Percentiles rank a stretch among this genome's conserved stretches.
Conservation (phyloP, 2,888 invertebrate genomes). For the Tiliacea citrago region DNA sequence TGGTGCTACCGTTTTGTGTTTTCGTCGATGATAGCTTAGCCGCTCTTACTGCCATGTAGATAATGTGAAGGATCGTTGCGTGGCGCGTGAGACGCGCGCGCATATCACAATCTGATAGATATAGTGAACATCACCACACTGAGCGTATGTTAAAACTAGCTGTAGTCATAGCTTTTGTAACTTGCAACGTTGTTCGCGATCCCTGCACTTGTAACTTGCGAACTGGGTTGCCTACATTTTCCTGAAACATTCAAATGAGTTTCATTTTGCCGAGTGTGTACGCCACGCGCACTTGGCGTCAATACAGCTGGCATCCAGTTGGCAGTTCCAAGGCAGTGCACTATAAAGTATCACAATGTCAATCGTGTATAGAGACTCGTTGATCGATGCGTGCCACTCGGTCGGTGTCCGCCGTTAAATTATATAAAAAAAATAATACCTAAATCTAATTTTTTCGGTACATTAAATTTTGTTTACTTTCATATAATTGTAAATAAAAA, state of each 20-base stretch:
- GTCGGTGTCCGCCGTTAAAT: slow-evolving; percentile 68
- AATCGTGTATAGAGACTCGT: slow-evolving; percentile 62
- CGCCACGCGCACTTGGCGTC: slow-evolving; percentile 53
- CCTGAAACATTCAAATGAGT: not conserved
- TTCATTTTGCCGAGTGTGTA: slow-evolving; percentile 30
- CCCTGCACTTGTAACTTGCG: slow-evolving; percentile 45
- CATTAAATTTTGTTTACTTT: slow-evolving; percentile 90
- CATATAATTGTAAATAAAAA: slow-evolving; percentile 90
- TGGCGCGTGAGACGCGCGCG: slow-evolving; percentile 73
- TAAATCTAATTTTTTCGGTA: slow-evolving; percentile 87
- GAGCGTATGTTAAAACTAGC: slow-evolving; percentile 72
- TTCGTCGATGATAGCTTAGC: slow-evolving; percentile 86
- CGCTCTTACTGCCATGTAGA: slow-evolving; percentile 84
- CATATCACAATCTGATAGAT: slow-evolving; percentile 76
- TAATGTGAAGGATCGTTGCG: slow-evolving; percentile 67
- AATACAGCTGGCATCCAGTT: slow-evolving; percentile 11
- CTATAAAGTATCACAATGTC: slow-evolving; percentile 64
- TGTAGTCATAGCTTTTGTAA: slow-evolving; percentile 87
- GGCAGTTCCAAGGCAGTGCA: slow-evolving; percentile 45
- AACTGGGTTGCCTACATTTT: slow-evolving; percentile 16
- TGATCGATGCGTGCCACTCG: slow-evolving; percentile 67
- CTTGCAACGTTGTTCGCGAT: slow-evolving; percentile 70
- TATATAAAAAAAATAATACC: slow-evolving; percentile 75
- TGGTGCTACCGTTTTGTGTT: slow-evolving; percentile 89
- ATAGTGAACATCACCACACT: slow-evolving; percentile 66